phyloP scores from a whole-genome alignment of 2,797 vertebrate genomes.

The Anableps anableps region DNA sequence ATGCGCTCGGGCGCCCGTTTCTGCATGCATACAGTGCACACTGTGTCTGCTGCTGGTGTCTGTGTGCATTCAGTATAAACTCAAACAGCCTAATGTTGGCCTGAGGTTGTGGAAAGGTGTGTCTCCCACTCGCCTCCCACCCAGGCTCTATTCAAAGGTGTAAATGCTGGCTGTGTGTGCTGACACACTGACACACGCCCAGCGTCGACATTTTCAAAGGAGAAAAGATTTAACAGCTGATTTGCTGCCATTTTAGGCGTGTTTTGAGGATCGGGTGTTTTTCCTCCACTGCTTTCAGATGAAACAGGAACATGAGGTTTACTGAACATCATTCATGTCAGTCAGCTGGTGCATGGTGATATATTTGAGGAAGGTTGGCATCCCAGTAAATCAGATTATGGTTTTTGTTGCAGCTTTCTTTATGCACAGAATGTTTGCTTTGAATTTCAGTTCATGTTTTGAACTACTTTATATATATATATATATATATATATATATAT shows the following conservation, averaged over 20 bases:
- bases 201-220: conserved; percentile 52
- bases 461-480: conserved; percentile 4
- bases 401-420: conserved; percentile 23
- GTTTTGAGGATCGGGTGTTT: conserved; percentile 52
- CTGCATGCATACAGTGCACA: neutral
- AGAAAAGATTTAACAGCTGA: conserved; percentile 38
- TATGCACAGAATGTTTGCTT: neutral
- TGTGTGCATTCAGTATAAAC: conserved; percentile 44
- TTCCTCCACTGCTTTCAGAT: conserved; percentile 24
- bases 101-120: conserved; percentile 60
- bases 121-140: conserved; percentile 46
- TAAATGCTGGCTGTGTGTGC: conserved; percentile 65
- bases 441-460: neutral
- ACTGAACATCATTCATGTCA: conserved; percentile 54
- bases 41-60: conserved; percentile 21
- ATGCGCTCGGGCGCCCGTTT: neutral
- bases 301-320: conserved; percentile 54
- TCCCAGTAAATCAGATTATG: conserved; percentile 8
- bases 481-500: too few relatives aligned
- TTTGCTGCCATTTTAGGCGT: conserved; percentile 53
- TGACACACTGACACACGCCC: conserved; percentile 44
- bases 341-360: conserved; percentile 35
- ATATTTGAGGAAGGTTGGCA: conserved; percentile 15
- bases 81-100: conserved; percentile 60
- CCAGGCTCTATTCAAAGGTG: conserved; percentile 55